Base-by-base conservation (phyloP, 2,888 invertebrate species). In the Eremobia ochroleuca region DNA sequence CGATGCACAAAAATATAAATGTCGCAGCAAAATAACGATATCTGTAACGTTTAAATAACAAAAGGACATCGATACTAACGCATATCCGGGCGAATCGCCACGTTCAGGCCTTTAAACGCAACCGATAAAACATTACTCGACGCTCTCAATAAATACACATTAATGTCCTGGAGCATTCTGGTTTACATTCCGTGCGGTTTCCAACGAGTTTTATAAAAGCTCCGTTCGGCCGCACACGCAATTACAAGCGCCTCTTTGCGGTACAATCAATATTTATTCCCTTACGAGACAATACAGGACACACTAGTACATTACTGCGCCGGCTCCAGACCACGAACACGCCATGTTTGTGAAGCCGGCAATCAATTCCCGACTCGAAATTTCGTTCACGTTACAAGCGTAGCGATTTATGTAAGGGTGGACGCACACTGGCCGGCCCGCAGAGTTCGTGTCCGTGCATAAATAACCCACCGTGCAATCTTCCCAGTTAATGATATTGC, bases 111-210 rank as follows among this genome's bases (percentile, higher is more conserved):
- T 89, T 93, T 92, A 93, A 94, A 93, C 92, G 91, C 92, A 92
- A 89, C 93, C 94, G 96, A 96, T 96, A 96, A 96, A 97, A 97
- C 96, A 96, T 96, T 96, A 96, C 95, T 93, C 94, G 93, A 92
- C 94, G 94, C 95, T 94, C 94, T 93, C 96, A 96, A 97, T 97
- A 97, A 97, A 96, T 97, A 96, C 95, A 97, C 96, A 96, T 96
- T 96, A 96, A 95, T 94, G 96, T 96, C 96, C 93, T 91, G 92
- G 90, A 93, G 95, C 94, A 96, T 96, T 96, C 96, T 96, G 96
- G 96, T 95, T 94, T 95, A 95, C 96, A 96, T 96, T 96, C 96
- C 96, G 94, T 94, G 96, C 95, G 96, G 96, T 95, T 96, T 92
- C 93, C 95, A 94, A 95, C 96, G 94, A 96, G 96, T 96, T 96